Base-by-base conservation (phyloP, 2,113 vertebrate genomes). In the Ochotona princeps region DNA sequence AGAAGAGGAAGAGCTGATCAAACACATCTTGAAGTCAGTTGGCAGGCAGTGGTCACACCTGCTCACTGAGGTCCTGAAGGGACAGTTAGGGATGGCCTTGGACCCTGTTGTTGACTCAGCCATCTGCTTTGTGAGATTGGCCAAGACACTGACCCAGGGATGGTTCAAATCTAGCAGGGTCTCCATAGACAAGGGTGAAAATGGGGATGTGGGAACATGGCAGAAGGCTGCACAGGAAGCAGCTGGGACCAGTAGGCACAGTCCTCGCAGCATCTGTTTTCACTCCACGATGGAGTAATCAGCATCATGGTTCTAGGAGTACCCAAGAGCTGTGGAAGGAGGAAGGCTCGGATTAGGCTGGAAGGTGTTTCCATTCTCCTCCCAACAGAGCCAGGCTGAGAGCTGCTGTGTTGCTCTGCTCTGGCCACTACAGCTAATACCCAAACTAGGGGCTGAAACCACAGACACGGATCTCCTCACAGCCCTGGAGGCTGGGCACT, bases 241-340 rank as follows among this genome's bases (percentile, higher is more conserved):
- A 15, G 20, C 9, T 38, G 67, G 44, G 44, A 32, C 7, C 18
- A 32, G 44, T 28, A 8, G 35, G 49, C 10, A 1, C 0, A 14
- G 20, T 67, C 23, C 38, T 69, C 86, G 90, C 57, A 1, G 66
- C 85, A 69, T 25, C 15, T 9, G 3, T n/a, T 47, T 54, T 28
- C 38, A 49, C 75, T 78, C 63, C 12, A 14, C 28, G 13, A 0
- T 0, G 28, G 8, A 13, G n/a, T 18, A 14, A 26, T 2, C 14
- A 44, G 18, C 4, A 4, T 3, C 35, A 23, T 17, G 8, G 60
- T 35, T 15, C n/a, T 5, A 12, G 65, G 38, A 79, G 69, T 23
- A 54, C 21, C 25, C 13, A 2, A 0, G 1, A 17, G 54, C 4
- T 1, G 5, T 18, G 14, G 11, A 5, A 13, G 20, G n/a, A 11